phyloP scores from a whole-genome alignment of 1,140 invertebrate species.

The Pogonognathellus flavescens region DNA sequence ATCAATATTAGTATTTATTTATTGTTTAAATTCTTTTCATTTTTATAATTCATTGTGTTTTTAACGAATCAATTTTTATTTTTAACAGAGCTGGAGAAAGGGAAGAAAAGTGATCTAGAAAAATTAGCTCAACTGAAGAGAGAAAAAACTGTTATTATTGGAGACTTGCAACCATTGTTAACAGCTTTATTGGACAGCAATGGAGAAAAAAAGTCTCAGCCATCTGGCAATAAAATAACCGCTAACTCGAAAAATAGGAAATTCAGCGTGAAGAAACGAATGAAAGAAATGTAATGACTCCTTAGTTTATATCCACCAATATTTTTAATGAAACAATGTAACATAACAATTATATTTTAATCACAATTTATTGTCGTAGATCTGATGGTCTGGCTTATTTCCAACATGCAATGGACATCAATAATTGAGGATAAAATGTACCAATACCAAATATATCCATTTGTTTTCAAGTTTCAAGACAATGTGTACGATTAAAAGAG shows the following conservation, averaged over 20 bases:
- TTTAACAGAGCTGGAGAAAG: constrained; percentile 3
- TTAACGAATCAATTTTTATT: not conserved
- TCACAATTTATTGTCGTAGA: not conserved
- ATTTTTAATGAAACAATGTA: too few species aligned
- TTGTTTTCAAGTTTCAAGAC: too few species aligned
- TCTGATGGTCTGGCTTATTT: constrained; percentile 10
- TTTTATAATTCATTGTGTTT: too few species aligned
- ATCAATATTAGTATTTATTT: too few species aligned
- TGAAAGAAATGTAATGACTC: constrained; percentile 23
- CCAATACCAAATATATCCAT: too few species aligned
- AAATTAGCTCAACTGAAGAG: constrained; percentile 13
- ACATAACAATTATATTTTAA: not conserved
- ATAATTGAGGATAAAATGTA: not conserved
- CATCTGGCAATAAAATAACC: not conserved
- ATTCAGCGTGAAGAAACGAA: constrained; percentile 9
- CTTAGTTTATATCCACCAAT: not conserved
- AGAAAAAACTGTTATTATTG: constrained; percentile 9
- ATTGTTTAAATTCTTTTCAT: too few species aligned
- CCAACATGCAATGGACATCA: constrained; percentile 2
- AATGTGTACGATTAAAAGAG: too few species aligned
- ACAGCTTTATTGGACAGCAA: not conserved
- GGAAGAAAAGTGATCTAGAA: not conserved
- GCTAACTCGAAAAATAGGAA: not conserved
- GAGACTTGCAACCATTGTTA: constrained; percentile 14
- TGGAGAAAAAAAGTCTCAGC: not conserved